Base-by-base conservation (phyloP, 1,140 invertebrate genomes). In the Drosophila parvula region DNA sequence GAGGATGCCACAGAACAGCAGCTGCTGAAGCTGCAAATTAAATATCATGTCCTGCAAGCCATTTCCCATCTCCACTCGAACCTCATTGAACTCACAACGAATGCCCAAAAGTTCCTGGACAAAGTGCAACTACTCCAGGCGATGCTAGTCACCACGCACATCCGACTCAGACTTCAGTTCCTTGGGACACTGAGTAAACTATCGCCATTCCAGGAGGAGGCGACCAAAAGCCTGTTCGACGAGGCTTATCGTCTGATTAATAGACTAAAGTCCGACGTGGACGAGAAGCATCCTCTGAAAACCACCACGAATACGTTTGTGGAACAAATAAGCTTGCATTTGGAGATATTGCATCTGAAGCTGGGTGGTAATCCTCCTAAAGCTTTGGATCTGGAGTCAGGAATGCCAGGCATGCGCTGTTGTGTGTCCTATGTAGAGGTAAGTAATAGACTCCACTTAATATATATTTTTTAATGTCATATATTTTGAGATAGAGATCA, bases 131-230 rank as follows among this genome's bases (percentile, higher is more conserved):
- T 90, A 11, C 56, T 90, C 1, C 32, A 74, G n/a, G 65, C 38
- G 4, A 79, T 85, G 65, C 22, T 90, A 10, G 6, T 14, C n/a
- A 55, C 73, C 4, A 81, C 86, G 3, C 85, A 90, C 27, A 79
- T 90, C 7, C 62, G 79, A n/a, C 61, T 85, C 12, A 71, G 85
- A 27, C 51, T 90, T 3, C 70, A 90, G 36, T 79, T 79, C 27
- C 38, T 90, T 7, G 4, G 40, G 16, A 44, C 16, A 3, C 38
- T 79, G 11, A 7, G 36, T 7, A 10, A 50, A 18, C 34, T 60
- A 28, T 56, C 61, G 0, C 12, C 22, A 28, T 90, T 90, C 43
- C 85, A 89, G 34, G 40, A 28, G 10, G n/a, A 64, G 45, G 68
- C 73, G 0, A 40, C 14, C 11, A 59, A 68, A 2, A 50, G 38